Evolutionary conservation across 2,888 invertebrate species (phyloP).

Genomic region (Ptychoptera contaminata): DNA sequence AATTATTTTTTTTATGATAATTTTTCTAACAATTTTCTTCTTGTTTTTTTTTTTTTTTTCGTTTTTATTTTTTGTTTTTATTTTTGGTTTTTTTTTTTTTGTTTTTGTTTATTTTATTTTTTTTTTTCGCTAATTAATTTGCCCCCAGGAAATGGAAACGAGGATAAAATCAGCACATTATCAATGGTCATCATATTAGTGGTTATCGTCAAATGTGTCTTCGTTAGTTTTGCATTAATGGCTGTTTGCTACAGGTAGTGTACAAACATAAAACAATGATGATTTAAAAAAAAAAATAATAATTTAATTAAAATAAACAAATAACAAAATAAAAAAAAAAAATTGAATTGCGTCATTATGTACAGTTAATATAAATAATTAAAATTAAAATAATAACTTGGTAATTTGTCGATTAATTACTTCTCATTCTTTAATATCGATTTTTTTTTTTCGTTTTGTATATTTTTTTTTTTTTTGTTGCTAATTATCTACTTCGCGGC

Average conservation of each 20-base stretch:
- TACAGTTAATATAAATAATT: too few relatives aligned
- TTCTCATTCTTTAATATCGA: too few relatives aligned
- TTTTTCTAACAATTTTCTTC: neutral
- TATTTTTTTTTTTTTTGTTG: too few relatives aligned
- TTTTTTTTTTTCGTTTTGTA: too few relatives aligned
- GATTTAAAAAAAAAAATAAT: too few relatives aligned
- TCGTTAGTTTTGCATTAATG: slow-evolving; percentile 89
- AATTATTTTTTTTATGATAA: neutral
- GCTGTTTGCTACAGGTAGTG: slow-evolving; percentile 89
- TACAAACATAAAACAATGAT: slow-evolving; percentile 11
- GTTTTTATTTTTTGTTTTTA: neutral
- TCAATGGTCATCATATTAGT: slow-evolving; percentile 86
- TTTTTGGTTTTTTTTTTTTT: neutral
- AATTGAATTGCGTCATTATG: too few relatives aligned
- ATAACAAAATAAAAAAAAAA: neutral
- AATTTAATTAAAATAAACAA: slow-evolving; percentile 3
- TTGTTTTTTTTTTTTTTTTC: neutral
- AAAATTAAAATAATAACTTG: too few relatives aligned
- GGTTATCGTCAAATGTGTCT: slow-evolving; percentile 82
- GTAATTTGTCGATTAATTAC: too few relatives aligned
- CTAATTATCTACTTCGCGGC: too few relatives aligned
- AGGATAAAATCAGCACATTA: slow-evolving; percentile 75
- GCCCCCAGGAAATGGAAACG: slow-evolving; percentile 51
- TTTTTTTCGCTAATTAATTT: slow-evolving; percentile 3
- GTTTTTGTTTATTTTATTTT: neutral